Conservation (phyloP, 2,888 invertebrate species). For the Lycocerus yunnanus region DNA sequence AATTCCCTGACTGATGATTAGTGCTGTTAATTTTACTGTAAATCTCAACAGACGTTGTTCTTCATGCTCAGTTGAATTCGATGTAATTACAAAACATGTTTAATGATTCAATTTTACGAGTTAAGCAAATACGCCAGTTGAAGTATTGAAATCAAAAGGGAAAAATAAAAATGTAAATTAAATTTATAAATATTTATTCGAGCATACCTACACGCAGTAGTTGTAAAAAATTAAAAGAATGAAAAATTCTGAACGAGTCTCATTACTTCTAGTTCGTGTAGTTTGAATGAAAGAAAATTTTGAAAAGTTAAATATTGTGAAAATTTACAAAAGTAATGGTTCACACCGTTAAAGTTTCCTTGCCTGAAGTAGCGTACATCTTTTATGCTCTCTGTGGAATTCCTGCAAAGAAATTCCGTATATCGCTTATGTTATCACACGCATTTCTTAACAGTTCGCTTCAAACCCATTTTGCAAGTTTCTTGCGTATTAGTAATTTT, state of each 20-base stretch:
- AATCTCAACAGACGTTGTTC: constrained; percentile 15
- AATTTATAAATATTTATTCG: not conserved
- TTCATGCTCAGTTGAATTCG: constrained; percentile 15
- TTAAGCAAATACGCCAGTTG: not conserved
- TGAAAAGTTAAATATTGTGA: not conserved
- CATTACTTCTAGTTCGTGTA: not conserved
- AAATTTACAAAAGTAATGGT: not conserved
- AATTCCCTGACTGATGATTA: constrained; percentile 34
- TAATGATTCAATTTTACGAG: not conserved
- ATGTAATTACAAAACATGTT: constrained; percentile 13
- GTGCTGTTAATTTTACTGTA: constrained; percentile 29
- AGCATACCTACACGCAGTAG: not conserved
- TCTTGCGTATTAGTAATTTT: not conserved
- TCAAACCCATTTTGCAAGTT: not conserved
- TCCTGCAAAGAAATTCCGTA: not conserved
- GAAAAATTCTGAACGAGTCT: not conserved
- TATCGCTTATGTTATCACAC: not conserved
- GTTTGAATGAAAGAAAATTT: not conserved
- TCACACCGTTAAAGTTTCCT: not conserved
- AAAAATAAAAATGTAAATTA: not conserved
- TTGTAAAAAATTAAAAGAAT: not conserved
- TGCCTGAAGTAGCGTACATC: not conserved
- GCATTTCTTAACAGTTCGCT: not conserved
- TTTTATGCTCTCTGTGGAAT: not conserved
- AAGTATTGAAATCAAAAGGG: not conserved